These are phyloP conservation scores for Acanthosepion esculentum DNA, from an alignment of 2,888 invertebrate genomes.

Conservation along the genomic window DNA sequence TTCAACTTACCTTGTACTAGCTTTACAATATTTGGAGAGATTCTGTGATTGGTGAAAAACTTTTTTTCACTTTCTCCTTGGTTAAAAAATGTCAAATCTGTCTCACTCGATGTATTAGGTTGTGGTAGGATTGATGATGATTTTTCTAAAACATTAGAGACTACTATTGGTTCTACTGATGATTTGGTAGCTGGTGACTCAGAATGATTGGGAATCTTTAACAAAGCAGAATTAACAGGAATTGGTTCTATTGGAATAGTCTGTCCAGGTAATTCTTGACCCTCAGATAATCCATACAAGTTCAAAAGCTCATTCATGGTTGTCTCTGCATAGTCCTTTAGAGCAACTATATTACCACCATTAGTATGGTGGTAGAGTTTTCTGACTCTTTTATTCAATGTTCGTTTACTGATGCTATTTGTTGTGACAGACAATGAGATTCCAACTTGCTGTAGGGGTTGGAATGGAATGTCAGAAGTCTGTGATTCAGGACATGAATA, in stretches of 20 bases:
- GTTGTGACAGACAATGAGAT: background rate
- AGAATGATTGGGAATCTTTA: background rate
- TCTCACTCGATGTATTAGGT: background rate
- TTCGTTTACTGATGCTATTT: background rate
- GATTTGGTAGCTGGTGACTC: background rate
- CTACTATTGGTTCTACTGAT: background rate
- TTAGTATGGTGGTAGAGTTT: background rate
- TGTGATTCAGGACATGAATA: background rate
- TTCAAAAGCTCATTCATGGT: conserved; percentile 86
- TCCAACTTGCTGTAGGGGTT: background rate
- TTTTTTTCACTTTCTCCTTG: background rate
- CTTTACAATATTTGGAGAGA: background rate
- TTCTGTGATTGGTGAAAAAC: background rate
- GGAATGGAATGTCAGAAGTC: conserved; percentile 39
- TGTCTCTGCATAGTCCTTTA: conserved; percentile 86
- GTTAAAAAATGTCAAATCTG: background rate
- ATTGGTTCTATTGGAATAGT: background rate
- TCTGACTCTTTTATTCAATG: background rate
- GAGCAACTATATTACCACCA: conserved; percentile 73
- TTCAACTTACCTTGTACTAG: background rate
- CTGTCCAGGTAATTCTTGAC: background rate
- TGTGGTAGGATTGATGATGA: background rate
- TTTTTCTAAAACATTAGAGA: background rate
- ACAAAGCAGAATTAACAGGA: background rate
- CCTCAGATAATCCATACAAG: conserved; percentile 84